These are phyloP conservation scores for Astur gentilis DNA, from an alignment of 2,113 vertebrate genomes.

Conservation along the genomic window DNA sequence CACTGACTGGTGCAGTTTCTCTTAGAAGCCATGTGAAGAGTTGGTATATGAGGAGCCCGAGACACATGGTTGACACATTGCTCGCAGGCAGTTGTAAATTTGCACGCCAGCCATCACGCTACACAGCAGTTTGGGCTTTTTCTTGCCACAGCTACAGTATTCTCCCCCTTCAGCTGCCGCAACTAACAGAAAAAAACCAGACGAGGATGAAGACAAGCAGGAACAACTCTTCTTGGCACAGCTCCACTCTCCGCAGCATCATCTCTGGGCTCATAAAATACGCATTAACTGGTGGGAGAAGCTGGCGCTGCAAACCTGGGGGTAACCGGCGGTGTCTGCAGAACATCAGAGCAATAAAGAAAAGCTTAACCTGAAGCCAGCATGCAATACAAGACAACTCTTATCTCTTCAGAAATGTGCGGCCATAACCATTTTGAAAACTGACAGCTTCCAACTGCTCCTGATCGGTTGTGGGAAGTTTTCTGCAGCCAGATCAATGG, in stretches of 20 bases:
- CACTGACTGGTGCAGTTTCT: neutral
- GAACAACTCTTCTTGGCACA: conserved; percentile 18
- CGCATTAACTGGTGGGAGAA: neutral
- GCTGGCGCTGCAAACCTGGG: neutral
- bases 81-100: neutral
- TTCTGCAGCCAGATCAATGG: neutral
- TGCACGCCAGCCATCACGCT: neutral
- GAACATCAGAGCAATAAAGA: neutral
- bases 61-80: neutral
- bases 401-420: neutral
- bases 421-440: neutral
- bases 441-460: neutral
- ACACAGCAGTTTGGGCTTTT: neutral
- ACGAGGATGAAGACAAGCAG: conserved; percentile 16
- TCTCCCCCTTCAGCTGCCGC: neutral
- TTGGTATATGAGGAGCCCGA: neutral
- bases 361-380: conserved; percentile 23
- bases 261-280: conserved; percentile 34
- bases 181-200: neutral
- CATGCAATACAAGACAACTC: neutral
- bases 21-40: neutral
- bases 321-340: neutral
- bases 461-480: neutral
- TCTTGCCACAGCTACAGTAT: neutral
- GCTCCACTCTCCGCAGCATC: neutral